Evolutionary conservation across 2,797 vertebrate genomes (phyloP).

Genomic region (Podarcis siculus): DNA sequence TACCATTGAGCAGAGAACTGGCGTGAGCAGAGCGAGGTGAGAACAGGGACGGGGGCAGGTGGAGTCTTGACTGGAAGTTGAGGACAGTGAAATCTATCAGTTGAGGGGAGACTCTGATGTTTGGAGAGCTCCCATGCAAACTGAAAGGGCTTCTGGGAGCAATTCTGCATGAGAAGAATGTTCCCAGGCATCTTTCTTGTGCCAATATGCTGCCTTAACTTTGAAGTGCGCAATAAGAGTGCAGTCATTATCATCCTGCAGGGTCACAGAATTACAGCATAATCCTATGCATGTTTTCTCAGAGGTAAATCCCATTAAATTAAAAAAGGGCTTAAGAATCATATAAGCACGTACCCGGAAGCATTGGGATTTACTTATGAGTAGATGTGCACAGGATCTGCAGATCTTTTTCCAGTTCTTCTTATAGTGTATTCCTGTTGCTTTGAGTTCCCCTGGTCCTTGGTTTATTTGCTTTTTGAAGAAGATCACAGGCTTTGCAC

Average conservation of each 20-base stretch:
- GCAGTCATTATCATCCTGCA: background rate
- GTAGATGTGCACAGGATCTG: background rate
- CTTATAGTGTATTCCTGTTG: too few species aligned
- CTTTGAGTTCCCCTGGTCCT: too few species aligned
- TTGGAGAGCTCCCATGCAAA: background rate
- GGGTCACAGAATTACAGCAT: background rate
- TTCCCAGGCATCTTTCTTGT: background rate
- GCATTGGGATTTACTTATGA: background rate
- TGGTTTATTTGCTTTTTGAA: too few species aligned
- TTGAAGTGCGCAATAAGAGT: background rate
- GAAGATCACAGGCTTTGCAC: too few species aligned
- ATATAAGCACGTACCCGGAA: background rate
- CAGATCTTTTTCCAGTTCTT: too few species aligned
- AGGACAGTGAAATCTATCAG: background rate
- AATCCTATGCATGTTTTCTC: background rate
- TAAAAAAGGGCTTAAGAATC: background rate
- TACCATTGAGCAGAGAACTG: slow-evolving; percentile 32
- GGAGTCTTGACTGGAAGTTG: background rate
- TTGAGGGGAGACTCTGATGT: background rate
- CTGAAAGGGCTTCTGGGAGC: background rate
- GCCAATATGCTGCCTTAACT: background rate
- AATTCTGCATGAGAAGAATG: background rate
- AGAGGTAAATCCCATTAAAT: background rate
- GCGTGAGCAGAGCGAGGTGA: background rate
- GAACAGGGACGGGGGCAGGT: background rate